Evolutionary conservation across 2,113 vertebrate genomes (phyloP), one percentile per base, ranked within the genome.

Genomic region (Phoxinus phoxinus): DNA sequence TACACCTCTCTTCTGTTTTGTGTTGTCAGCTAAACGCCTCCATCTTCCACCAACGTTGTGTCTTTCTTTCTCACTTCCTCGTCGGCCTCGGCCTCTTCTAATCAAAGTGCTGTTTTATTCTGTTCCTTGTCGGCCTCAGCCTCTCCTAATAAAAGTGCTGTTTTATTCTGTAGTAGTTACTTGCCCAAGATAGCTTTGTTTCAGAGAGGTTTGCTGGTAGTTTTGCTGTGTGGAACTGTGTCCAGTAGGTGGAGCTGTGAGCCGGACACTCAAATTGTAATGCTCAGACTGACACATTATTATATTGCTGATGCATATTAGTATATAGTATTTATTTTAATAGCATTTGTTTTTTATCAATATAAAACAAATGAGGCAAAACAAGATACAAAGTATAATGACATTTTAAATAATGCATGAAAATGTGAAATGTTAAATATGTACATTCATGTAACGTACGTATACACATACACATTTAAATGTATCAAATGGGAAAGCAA

Each of bases 141-240:
- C 6, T 30, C 65, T 4, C 6, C 0, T 19, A 61, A 4, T 56
- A 17, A 37, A 59, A 44, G 19, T 37, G 32, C n/a, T 15, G 1
- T 59, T 69, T 67, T 67, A 21, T 69, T 71, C 32, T 37, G 67
- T 80, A 19, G 23, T 41, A 15, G 44, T 27, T 25, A 63, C 37
- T 73, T 1, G 41, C 25, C 17, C 2, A 74, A n/a, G 23, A 74
- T 73, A 0, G 23, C 71, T 3, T 73, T 25, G 1, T 73, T 73
- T 71, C 25, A 30, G 79, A 48, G 10, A 23, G 53, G 21, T 83
- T 30, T 83, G 48, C 25, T 37, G 67, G 25, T 81, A 56, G 53
- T 6, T 74, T 44, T 56, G 53, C 19, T 82, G 37, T 19, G 46
- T 56, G 32, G 23, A 30, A 15, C 37, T 48, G 27, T 73, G 41